Percentiles rank a stretch among this genome's conserved stretches.
phyloP scores from a whole-genome alignment of 1,140 invertebrate species.

The Octopus sinensis region DNA sequence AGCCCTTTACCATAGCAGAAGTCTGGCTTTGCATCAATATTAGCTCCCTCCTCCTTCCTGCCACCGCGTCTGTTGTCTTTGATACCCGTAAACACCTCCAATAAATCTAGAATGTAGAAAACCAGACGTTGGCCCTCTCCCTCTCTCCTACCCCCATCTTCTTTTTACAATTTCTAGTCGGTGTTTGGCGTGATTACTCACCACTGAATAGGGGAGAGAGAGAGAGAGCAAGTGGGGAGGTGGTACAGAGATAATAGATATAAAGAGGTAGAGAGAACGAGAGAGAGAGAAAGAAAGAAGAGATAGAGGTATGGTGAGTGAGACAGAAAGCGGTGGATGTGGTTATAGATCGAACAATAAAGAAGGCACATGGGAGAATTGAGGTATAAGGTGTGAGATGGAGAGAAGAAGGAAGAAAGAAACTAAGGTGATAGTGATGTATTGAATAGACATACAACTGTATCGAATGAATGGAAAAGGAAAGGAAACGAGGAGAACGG shows the following conservation, averaged over 20 bases:
- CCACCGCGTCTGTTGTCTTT: no score
- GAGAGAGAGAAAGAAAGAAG: neutral
- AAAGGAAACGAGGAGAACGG: no score
- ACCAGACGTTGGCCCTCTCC: neutral
- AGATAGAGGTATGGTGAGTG: neutral
- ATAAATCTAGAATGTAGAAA: no score
- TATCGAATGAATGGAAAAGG: no score
- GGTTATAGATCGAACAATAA: neutral
- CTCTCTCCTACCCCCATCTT: neutral
- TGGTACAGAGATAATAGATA: neutral
- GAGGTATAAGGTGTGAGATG: neutral
- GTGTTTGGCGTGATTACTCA: neutral
- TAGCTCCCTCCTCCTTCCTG: no score
- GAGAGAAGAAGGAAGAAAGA: neutral
- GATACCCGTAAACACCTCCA: no score
- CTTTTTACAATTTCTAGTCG: neutral
- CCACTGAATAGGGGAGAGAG: neutral
- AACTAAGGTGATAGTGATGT: neutral
- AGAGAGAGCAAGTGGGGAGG: neutral
- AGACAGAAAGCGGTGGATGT: neutral
- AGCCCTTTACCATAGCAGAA: no score
- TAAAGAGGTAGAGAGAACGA: neutral
- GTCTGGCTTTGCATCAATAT: no score
- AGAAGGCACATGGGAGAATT: neutral
- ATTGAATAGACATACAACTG: no score